Evolutionary conservation across 35 echinoderm and acorn worm genomes (phyloP).

Genomic region (Hemicentrotus pulcherrimus): DNA sequence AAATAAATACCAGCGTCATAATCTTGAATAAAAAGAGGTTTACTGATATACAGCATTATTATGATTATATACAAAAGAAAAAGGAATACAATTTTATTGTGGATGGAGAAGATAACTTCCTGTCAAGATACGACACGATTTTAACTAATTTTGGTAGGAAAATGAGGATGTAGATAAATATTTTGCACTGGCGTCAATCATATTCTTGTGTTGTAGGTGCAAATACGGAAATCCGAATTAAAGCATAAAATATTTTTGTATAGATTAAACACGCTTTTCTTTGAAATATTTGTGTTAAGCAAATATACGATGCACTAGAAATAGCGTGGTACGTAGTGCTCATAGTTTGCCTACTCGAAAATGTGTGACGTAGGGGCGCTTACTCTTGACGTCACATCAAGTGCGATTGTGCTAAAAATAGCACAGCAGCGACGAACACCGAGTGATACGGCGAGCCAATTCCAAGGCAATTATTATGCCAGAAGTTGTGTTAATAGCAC

Average conservation of each 20-base stretch:
- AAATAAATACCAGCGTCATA: no score
- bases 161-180: neutral
- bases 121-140: neutral
- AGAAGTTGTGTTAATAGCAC: neutral
- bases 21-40: no score
- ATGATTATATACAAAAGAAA: no score
- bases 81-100: no score
- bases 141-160: neutral
- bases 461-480: neutral
- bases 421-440: neutral
- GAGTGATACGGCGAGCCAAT: neutral
- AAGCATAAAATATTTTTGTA: neutral
- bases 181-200: neutral
- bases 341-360: neutral
- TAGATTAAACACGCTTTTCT: conserved; percentile 2
- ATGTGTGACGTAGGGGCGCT: neutral
- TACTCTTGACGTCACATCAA: neutral
- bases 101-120: neutral
- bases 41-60: no score
- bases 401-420: conserved; percentile 25
- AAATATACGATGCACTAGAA: neutral
- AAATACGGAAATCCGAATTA: neutral
- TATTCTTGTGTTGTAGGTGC: neutral
- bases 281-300: neutral
- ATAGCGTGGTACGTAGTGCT: neutral